These are phyloP conservation scores for Callinectes sapidus DNA, from an alignment of 2,888 invertebrate genomes.

Conservation along the genomic window DNA sequence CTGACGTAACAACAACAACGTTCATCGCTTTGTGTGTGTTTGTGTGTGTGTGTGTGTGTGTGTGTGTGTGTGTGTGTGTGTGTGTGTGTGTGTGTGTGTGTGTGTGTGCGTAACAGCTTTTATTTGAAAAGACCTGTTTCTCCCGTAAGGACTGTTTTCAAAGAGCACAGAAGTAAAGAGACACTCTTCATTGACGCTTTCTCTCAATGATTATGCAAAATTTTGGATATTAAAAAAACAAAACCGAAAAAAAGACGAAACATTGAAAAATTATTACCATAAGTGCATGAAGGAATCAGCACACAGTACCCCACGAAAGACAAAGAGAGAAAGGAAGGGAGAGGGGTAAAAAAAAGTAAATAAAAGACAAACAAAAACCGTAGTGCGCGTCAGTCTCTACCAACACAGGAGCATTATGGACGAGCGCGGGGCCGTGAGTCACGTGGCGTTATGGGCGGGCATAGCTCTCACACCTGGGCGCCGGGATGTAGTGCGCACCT, in stretches of 20 bases:
- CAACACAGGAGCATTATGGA: neutral
- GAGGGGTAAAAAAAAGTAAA: neutral
- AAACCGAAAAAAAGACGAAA: too few relatives aligned
- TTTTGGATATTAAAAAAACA: too few relatives aligned
- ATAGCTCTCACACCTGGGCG: conserved; percentile 16
- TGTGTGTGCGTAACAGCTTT: neutral
- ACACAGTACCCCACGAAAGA: neutral
- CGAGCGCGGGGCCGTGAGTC: neutral
- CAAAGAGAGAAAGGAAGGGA: neutral
- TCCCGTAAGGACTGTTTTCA: too few relatives aligned
- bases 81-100: neutral
- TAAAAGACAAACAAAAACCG: neutral
- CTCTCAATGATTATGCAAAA: too few relatives aligned
- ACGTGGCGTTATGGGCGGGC: neutral
- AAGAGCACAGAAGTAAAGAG: too few relatives aligned
- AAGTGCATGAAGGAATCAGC: neutral
- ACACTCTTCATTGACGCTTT: too few relatives aligned
- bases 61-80: neutral
- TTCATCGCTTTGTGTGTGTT: too few relatives aligned
- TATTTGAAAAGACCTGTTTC: too few relatives aligned
- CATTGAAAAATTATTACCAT: too few relatives aligned
- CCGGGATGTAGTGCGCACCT: neutral
- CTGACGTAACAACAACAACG: neutral
- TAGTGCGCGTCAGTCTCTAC: neutral
- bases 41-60: neutral